Conservation (phyloP, 2,888 invertebrate genomes). For the Ariolimax columbianus region DNA sequence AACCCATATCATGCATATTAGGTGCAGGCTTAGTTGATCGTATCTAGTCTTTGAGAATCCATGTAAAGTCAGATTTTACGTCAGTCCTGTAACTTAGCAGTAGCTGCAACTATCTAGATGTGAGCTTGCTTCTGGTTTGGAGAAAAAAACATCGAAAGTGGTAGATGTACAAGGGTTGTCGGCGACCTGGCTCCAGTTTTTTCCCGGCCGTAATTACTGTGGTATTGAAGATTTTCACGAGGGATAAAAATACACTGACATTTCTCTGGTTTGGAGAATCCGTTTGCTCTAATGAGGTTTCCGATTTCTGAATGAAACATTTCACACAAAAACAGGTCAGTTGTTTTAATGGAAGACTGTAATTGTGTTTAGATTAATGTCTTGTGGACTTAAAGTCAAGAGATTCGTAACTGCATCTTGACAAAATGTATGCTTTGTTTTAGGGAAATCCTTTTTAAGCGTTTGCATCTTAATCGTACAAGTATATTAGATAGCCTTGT, state of each 20-base stretch:
- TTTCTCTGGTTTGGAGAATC: background rate
- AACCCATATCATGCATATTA: background rate
- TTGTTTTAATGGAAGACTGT: background rate
- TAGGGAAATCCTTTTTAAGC: too few relatives aligned
- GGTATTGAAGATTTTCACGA: background rate
- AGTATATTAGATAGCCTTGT: too few relatives aligned
- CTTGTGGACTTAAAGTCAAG: background rate
- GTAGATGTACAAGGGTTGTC: too few relatives aligned
- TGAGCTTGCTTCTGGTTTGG: too few relatives aligned
- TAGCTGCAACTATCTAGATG: too few relatives aligned
- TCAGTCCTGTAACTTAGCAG: too few relatives aligned
- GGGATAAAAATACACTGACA: background rate
- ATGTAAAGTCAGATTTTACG: background rate
- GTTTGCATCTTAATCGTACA: too few relatives aligned
- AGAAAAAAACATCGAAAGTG: too few relatives aligned
- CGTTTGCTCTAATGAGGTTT: background rate
- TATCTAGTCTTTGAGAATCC: background rate
- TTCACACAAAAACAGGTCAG: background rate
- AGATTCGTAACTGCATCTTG: too few relatives aligned
- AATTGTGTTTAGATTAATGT: background rate
- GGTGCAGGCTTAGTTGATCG: background rate
- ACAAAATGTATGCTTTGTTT: too few relatives aligned
- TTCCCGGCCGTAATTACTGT: background rate
- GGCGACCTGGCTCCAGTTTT: too few relatives aligned
- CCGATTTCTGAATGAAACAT: constrained; percentile 1